Evolutionary conservation across 2,113 vertebrate genomes (phyloP), one percentile per base, ranked within the genome.

Genomic region (Takifugu bimaculatus): DNA sequence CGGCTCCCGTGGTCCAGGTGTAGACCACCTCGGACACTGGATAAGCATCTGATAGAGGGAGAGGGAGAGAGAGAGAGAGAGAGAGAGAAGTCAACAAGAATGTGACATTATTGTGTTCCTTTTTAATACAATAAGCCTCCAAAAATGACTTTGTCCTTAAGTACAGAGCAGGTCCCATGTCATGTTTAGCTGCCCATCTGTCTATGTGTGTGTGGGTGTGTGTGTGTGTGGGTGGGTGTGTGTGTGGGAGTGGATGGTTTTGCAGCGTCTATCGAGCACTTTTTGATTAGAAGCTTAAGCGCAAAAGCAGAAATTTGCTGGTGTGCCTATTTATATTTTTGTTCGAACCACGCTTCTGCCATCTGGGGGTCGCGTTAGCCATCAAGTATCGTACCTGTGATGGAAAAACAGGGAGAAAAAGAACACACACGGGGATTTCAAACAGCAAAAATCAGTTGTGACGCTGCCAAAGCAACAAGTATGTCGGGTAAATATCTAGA

Each of bases 11-110:
- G 50, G 94, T 96, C 97, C 96, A 99, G 3, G 93, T 92, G 3
- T 99, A 99, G 55, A 96, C 91, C 4, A 99, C 94, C 84, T 99
- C 97, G 1, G 95, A 98, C 58, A 96, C 93, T 0, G 97, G 96
- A 74, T 99, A 99, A 5, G 97, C 96, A 67, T 99, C 97, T 99
- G 85, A 28, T 26, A 65, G 44, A 65, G 11, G 63, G 14, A 59
- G 2, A 26, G 49, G 60, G 11, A 51, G 9, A 5, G 45, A n/a
- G 45, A 47, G 14, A 15, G 45, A 47, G 12, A n/a, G 15, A n/a
- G 45, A 47, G 45, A 48, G 45, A 7, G 45, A n/a, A 48, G 45
- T 11, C 35, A 39, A 39, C 35, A 39, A 39, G 35, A 39, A 39
- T 39, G 35, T 39, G 7, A 39, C 35, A 39, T 39, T 39, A 39